Evolutionary conservation across 2,888 invertebrate species (phyloP), one percentile per base, ranked within the genome.

Genomic region (Herminia tarsipennalis): DNA sequence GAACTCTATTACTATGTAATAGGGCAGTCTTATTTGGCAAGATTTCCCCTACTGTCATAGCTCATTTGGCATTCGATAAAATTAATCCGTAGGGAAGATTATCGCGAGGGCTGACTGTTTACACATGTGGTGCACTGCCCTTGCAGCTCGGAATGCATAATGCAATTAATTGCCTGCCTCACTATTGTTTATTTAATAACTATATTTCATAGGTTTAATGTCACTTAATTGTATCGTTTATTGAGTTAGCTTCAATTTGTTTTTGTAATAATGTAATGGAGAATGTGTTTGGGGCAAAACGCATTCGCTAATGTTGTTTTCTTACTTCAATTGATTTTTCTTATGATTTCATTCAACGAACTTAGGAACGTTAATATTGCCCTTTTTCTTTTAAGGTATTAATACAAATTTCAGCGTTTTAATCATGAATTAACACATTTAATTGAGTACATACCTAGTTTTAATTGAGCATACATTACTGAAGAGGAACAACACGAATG

Each of bases 61-160:
- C 89, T 89, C 88, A 88, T 91, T 91, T 88, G 83, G 79, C 83
- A 88, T 88, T 88, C 88, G 81, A 88, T 88, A 83, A 81, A 86
- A 88, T 88, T 86, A 89, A 88, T 88, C 88, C 83, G 69, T 70
- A 73, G 76, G 83, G 85, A 80, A 82, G 82, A 81, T 83, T 79
- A 80, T 74, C 71, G 71, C 68, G 73, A 76, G 80, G 79, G 79
- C 68, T 61, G 62, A 52, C 66, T 86, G 78, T 85, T 83, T 85
- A 83, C 86, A 83, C 86, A 86, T 83, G 83, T 81, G 55, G 17
- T 69, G 51, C 62, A 65, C 54, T 49, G 57, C 44, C 43, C 41
- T 50, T 47, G 46, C 49, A 37, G 28, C 35, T 14, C 56, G 17
- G 72, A 76, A 75, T 73, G 76, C 76, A 73, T 82, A 83, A 83